Conservation (phyloP, 2,113 vertebrate genomes). For the Erythrolamprus reginae region DNA sequence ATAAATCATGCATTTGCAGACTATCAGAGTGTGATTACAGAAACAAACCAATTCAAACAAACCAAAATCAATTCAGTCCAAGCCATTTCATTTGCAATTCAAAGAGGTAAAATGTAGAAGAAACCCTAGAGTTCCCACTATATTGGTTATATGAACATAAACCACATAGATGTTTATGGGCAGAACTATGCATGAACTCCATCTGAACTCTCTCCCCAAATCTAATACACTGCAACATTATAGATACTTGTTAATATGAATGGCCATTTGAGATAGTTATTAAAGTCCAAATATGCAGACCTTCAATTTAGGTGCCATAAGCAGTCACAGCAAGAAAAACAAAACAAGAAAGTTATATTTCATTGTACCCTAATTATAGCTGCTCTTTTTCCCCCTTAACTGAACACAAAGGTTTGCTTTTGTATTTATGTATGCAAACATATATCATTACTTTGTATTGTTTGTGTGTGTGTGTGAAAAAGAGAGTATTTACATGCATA, state of each 20-base stretch:
- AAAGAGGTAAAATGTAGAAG: conserved; percentile 19
- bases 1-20: neutral
- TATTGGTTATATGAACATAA: conserved; percentile 24
- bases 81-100: conserved; percentile 39
- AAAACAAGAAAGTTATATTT: neutral
- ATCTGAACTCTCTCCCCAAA: conserved; percentile 29
- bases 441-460: neutral
- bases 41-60: conserved; percentile 16
- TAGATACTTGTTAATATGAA: conserved; percentile 9
- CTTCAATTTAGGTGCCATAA: neutral
- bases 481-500: neutral
- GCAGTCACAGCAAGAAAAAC: neutral
- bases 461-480: too few relatives aligned
- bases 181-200: conserved; percentile 25
- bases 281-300: neutral
- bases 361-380: neutral
- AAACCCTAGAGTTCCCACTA: conserved; percentile 38
- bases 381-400: neutral
- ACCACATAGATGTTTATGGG: conserved; percentile 29
- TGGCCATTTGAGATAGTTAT: conserved; percentile 1
- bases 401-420: neutral
- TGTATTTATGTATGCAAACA: neutral
- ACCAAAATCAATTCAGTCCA: conserved; percentile 26
- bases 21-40: conserved; percentile 28
- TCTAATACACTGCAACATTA: conserved; percentile 16